These are phyloP conservation scores for Archivesica marissinica DNA, from an alignment of 1,140 invertebrate species.

Conservation along the genomic window DNA sequence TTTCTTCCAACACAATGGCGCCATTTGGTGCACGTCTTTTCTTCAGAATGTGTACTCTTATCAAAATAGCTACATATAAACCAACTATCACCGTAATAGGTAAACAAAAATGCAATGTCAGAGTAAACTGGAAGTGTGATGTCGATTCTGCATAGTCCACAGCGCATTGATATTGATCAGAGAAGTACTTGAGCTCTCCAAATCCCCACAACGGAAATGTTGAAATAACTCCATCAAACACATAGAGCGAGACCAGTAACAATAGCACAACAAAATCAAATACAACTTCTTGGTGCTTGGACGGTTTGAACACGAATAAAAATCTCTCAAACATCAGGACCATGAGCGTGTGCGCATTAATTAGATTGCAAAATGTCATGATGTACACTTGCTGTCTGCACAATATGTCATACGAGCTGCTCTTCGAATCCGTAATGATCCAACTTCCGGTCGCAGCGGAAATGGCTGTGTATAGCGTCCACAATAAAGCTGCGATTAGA, in stretches of 20 bases:
- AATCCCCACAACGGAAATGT: slow-evolving; percentile 60
- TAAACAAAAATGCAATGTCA: slow-evolving; percentile 60
- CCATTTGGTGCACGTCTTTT: slow-evolving; percentile 40
- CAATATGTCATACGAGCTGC: background rate
- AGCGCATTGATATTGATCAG: slow-evolving; percentile 66
- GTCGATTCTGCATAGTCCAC: slow-evolving; percentile 64
- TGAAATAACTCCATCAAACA: slow-evolving; percentile 63
- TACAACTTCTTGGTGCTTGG: slow-evolving; percentile 65
- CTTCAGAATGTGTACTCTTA: slow-evolving; percentile 55
- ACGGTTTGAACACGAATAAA: slow-evolving; percentile 63
- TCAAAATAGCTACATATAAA: slow-evolving; percentile 63
- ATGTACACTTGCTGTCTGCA: slow-evolving; percentile 65
- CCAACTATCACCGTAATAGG: slow-evolving; percentile 54
- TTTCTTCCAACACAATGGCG: slow-evolving; percentile 62
- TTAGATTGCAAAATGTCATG: slow-evolving; percentile 62
- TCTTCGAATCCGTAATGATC: slow-evolving; percentile 32
- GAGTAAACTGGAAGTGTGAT: slow-evolving; percentile 64
- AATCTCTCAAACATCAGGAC: slow-evolving; percentile 64
- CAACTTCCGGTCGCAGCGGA: slow-evolving; percentile 43
- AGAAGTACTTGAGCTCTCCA: slow-evolving; percentile 59
- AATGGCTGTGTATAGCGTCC: slow-evolving; percentile 61
- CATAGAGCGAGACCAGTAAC: slow-evolving; percentile 43
- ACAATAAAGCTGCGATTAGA: slow-evolving; percentile 46
- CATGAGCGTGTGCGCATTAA: slow-evolving; percentile 66
- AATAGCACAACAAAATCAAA: slow-evolving; percentile 59